A percentile compares a stretch with the other conserved stretches of the same genome.
Evolutionary conservation across 2,113 vertebrate genomes (phyloP).

Genomic region (Pampusana beccarii): DNA sequence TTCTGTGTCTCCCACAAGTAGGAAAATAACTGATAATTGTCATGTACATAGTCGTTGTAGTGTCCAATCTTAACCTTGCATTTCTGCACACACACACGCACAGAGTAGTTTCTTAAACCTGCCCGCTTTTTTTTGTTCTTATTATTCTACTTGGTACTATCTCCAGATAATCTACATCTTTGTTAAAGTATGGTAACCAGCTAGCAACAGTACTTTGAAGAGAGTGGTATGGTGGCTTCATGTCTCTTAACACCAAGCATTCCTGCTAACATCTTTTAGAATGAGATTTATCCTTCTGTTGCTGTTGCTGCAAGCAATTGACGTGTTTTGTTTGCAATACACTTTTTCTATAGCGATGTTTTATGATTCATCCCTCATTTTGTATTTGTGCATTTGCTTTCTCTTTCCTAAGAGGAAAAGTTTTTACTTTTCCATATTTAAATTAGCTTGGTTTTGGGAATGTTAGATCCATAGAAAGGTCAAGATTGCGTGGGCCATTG

Average conservation of each 20-base stretch:
- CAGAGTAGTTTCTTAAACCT: neutral
- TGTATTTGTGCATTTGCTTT: neutral
- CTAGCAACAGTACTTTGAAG: neutral
- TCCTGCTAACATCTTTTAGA: neutral
- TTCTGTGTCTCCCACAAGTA: neutral
- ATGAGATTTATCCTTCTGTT: neutral
- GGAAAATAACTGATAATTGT: neutral
- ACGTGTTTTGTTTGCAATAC: neutral
- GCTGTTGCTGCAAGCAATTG: neutral
- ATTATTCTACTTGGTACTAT: neutral
- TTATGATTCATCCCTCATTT: neutral
- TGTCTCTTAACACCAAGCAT: accelerated
- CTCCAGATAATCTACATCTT: neutral
- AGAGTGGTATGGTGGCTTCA: neutral
- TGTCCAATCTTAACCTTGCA: neutral
- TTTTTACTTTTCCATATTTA: neutral
- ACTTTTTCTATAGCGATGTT: neutral
- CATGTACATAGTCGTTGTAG: neutral
- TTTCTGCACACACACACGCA: neutral
- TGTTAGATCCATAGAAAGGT: neutral
- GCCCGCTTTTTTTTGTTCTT: neutral
- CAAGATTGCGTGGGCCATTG: neutral
- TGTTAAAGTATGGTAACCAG: neutral
- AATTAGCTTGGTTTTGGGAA: neutral
- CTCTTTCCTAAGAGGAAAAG: neutral